A percentile compares a stretch with the other conserved stretches of the same genome.
Conservation (phyloP, 2,888 invertebrate species). For the Cordilura impudica region DNA sequence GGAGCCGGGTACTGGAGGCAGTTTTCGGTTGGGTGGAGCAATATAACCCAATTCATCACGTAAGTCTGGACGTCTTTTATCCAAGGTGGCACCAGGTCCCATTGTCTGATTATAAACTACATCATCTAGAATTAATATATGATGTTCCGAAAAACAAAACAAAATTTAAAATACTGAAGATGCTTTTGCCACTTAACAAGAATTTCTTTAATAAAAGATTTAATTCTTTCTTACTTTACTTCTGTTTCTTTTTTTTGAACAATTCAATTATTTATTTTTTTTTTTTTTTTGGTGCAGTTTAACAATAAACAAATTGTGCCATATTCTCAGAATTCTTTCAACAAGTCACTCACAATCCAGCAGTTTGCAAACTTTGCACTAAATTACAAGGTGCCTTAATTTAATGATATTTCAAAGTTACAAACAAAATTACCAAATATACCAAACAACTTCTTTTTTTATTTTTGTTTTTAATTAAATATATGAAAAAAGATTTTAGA, state of each 20-base stretch:
- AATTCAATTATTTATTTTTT: constrained; percentile 62
- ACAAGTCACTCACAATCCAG: constrained; percentile 63
- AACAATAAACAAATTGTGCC: constrained; percentile 60
- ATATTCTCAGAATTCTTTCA: constrained; percentile 56
- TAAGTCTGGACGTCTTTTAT: constrained; percentile 89
- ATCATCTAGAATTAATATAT: constrained; percentile 85
- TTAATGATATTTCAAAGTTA: constrained; percentile 60
- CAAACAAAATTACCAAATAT: constrained; percentile 64
- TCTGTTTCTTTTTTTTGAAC: constrained; percentile 70
- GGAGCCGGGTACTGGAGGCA: constrained; percentile 94
- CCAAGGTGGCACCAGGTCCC: constrained; percentile 85
- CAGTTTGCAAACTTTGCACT: constrained; percentile 37
- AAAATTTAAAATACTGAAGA: constrained; percentile 77
- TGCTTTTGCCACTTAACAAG: constrained; percentile 76
- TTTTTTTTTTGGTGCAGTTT: constrained; percentile 53
- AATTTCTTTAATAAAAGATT: constrained; percentile 30
- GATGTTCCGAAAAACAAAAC: constrained; percentile 72
- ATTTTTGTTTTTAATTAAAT: constrained; percentile 64
- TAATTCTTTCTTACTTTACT: constrained; percentile 74
- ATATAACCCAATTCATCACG: constrained; percentile 95
- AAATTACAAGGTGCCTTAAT: constrained; percentile 68
- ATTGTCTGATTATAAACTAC: constrained; percentile 93
- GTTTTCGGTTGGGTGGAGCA: constrained; percentile 93
- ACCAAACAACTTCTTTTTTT: constrained; percentile 49
- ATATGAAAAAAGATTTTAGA: constrained; percentile 67